phyloP scores from a whole-genome alignment of 2,113 vertebrate genomes.

The Girardinichthys multiradiatus region DNA sequence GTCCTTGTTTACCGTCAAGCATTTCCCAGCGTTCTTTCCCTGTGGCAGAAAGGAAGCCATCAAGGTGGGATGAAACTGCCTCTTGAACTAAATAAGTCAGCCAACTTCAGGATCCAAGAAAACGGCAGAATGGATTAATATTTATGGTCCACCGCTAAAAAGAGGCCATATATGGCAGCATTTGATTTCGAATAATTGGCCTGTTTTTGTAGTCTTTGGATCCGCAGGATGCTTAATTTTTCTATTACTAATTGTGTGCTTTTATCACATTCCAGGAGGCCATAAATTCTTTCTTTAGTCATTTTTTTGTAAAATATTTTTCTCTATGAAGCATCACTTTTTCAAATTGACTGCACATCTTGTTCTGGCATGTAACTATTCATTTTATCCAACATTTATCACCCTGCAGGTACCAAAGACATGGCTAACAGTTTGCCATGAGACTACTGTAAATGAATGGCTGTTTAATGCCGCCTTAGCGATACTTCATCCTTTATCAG shows the following conservation, averaged over 20 bases:
- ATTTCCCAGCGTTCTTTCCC: slow-evolving; percentile 52
- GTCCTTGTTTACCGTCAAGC: slow-evolving; percentile 72
- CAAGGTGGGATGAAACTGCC: slow-evolving; percentile 53
- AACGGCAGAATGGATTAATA: slow-evolving; percentile 48
- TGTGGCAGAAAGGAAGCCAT: slow-evolving; percentile 50
- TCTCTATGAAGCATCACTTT: slow-evolving; percentile 35
- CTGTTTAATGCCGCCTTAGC: slow-evolving; percentile 51
- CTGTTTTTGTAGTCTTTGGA: not conserved
- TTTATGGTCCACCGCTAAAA: slow-evolving; percentile 27
- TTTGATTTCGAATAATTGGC: not conserved
- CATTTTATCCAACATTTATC: slow-evolving; percentile 39
- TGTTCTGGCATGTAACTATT: slow-evolving; percentile 36
- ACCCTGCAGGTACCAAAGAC: slow-evolving; percentile 22
- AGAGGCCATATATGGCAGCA: slow-evolving; percentile 11
- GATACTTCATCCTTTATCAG: slow-evolving; percentile 73
- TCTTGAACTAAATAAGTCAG: slow-evolving; percentile 68
- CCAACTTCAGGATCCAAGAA: slow-evolving; percentile 29
- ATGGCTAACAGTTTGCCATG: slow-evolving; percentile 21
- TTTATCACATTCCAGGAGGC: not conserved
- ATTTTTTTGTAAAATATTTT: slow-evolving; percentile 21
- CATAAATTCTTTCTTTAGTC: slow-evolving; percentile 16
- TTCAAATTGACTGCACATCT: slow-evolving; percentile 37
- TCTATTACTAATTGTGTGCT: not conserved
- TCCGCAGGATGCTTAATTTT: not conserved
- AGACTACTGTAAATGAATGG: slow-evolving; percentile 41